Conservation (phyloP, 64 coral and sea anemone genomes). For the Anthopleura sola region DNA sequence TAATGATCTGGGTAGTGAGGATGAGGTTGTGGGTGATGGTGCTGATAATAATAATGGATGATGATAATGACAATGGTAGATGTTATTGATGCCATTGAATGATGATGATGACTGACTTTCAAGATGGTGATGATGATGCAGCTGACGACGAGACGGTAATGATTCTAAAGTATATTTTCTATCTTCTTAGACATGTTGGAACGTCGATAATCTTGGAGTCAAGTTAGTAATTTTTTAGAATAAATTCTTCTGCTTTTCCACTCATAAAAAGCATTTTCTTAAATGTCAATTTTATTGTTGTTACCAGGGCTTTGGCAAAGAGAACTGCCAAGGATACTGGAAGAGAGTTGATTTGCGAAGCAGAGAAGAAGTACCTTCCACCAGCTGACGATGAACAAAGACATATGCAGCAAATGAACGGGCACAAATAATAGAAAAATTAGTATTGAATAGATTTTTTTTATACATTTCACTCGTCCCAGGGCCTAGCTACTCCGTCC, state of each 20-base stretch:
- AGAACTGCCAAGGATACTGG: conserved; percentile 56
- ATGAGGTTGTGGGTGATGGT: too few relatives aligned
- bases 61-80: too few relatives aligned
- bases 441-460: background rate
- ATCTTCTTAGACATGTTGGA: conserved; percentile 39
- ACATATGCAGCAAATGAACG: background rate
- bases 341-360: conserved; percentile 40
- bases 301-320: conserved; percentile 46
- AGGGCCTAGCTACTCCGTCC: background rate
- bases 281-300: background rate
- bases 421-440: background rate
- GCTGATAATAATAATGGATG: too few relatives aligned
- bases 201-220: conserved; percentile 61
- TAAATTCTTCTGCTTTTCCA: too few relatives aligned
- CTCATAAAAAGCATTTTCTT: too few relatives aligned
- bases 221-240: conserved; percentile 32
- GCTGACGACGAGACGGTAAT: too few relatives aligned
- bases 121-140: too few relatives aligned
- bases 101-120: too few relatives aligned
- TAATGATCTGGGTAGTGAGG: too few relatives aligned
- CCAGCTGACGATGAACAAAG: conserved; percentile 1
- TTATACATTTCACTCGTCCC: background rate
- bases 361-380: conserved; percentile 45
- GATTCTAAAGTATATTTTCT: background rate
- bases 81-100: too few relatives aligned